Conservation (phyloP, 1,140 invertebrate species). For the Euglossa dilemma region DNA sequence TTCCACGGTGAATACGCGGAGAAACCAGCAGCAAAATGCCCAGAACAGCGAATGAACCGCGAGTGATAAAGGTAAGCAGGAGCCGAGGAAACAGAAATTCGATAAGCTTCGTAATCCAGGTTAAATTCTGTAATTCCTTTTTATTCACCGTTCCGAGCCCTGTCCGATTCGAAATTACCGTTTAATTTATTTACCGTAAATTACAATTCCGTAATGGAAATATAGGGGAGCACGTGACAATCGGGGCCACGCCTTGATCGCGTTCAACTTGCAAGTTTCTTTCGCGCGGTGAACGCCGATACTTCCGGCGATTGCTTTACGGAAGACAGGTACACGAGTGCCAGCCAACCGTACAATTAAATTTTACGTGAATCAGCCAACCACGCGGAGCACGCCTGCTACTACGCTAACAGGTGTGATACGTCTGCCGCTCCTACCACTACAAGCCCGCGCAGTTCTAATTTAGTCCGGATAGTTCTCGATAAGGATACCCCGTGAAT, state of each 20-base stretch:
- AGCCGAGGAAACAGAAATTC: neutral
- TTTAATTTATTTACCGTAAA: conserved; percentile 15
- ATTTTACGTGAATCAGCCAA: conserved; percentile 19
- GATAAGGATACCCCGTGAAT: neutral
- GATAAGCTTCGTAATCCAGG: neutral
- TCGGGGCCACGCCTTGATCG: conserved; percentile 57
- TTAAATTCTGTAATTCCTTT: no score
- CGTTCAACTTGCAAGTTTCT: conserved; percentile 48
- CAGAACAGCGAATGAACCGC: no score
- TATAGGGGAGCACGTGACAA: conserved; percentile 35
- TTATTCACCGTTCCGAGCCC: no score
- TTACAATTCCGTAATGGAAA: neutral
- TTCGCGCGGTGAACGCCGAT: conserved; percentile 8
- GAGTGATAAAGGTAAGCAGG: no score
- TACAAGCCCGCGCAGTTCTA: neutral
- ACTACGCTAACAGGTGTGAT: conserved; percentile 28
- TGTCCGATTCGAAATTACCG: no score
- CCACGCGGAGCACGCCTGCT: neutral
- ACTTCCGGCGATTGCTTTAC: conserved; percentile 46
- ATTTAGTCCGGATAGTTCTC: neutral
- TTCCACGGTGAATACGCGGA: neutral
- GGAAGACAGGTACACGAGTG: conserved; percentile 2
- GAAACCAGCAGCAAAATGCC: neutral
- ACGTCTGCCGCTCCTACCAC: neutral
- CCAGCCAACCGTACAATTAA: conserved; percentile 36